Base-by-base conservation (phyloP, 2,797 vertebrate genomes). In the Aldrovandia affinis region DNA sequence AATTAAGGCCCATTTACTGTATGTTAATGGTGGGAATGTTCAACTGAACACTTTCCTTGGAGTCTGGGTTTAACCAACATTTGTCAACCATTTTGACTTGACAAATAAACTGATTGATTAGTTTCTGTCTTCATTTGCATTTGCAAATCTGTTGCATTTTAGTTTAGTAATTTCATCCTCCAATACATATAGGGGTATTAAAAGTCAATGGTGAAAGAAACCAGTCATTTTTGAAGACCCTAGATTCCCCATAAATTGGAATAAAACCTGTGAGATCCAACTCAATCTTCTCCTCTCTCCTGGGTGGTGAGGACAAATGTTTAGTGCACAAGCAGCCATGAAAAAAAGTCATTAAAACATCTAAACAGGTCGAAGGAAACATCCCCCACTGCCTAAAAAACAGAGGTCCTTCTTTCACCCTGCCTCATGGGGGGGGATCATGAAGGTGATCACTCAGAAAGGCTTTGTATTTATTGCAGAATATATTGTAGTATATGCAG, bases 261-360 rank as follows among this genome's bases (percentile, higher is more conserved):
- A 2, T 75, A 44, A 25, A 42, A 20, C 20, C 22, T 5, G 42
- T 77, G 0, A 50, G 44, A 28, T 78, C 22, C 6, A 61, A 61
- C 15, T 61, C 22, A 47, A 18, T 18, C 25, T 18, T 44, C 73
- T n/a, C 9, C 68, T 6, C 18, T 22, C 7, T 73, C 33, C 7
- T 39, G 5, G 36, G 68, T 7, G 68, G 68, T 39, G 28, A 33
- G 59, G 59, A 9, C 59, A 61, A 36, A 18, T 20, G 68, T 36
- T 20, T 42, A 78, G 39, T 5, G 25, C 42, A 44, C 44, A 47
- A 50, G 44, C 25, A 28, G 9, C 44, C 22, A n/a, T 25, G 20
- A 30, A 79, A 75, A 78, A 79, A 79, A 28, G 39, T 30, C 22
- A 54, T 47, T 79, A 79, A 79, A 78, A 79, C n/a, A n/a, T 79